These are phyloP conservation scores for Phyllostomus hastatus DNA, from an alignment of 2,113 vertebrate species.

Conservation along the genomic window DNA sequence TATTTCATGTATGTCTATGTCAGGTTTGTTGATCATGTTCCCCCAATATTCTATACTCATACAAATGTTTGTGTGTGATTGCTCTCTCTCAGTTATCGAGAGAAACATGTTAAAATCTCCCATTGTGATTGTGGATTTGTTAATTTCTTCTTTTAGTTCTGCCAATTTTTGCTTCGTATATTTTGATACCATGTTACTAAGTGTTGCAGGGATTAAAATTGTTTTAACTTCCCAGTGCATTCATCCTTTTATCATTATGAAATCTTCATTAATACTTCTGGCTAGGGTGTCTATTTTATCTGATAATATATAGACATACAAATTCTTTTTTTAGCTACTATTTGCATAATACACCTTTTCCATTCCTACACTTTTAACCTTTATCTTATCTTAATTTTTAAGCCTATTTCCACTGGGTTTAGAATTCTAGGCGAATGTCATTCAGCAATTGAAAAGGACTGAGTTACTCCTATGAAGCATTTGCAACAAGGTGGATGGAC, in stretches of 20 bases:
- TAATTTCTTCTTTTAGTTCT: constrained; percentile 18
- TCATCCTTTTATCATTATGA: neutral
- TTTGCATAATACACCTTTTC: neutral
- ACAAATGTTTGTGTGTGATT: neutral
- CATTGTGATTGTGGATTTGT: neutral
- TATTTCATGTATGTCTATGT: neutral
- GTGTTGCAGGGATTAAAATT: neutral
- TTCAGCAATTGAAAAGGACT: neutral
- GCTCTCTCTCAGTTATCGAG: neutral
- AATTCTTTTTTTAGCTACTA: neutral
- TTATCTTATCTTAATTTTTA: neutral
- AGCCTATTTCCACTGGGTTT: neutral
- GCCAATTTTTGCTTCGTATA: neutral
- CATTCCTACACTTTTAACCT: neutral
- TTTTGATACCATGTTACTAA: neutral
- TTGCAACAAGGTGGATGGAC: neutral
- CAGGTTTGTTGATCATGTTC: neutral
- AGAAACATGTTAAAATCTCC: neutral
- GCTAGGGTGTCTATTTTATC: neutral
- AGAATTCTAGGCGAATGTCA: neutral
- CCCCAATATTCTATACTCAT: neutral
- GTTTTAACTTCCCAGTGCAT: neutral
- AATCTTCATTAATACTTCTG: neutral
- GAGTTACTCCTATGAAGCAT: neutral
- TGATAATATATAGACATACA: neutral